Conservation (phyloP, 2,113 vertebrate species). For the Fulica atra region DNA sequence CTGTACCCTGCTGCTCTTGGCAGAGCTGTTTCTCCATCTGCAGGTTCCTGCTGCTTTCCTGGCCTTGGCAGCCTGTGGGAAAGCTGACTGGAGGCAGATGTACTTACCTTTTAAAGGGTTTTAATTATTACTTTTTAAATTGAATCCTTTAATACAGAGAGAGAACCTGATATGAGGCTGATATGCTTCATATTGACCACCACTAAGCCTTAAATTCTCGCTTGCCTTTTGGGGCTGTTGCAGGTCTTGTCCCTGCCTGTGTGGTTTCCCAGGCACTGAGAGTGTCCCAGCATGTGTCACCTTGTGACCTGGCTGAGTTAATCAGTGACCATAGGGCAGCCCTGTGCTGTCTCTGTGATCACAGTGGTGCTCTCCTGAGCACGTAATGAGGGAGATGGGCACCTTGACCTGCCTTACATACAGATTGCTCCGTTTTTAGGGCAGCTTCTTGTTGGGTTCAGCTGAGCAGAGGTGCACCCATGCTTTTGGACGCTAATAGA, state of each 20-base stretch:
- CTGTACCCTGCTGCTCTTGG: neutral
- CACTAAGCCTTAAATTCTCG: neutral
- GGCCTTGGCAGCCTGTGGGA: neutral
- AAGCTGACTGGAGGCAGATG: accelerated
- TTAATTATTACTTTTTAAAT: neutral
- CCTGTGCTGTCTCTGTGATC: neutral
- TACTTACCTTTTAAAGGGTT: neutral
- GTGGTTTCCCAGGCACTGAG: accelerated
- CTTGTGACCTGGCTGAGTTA: neutral
- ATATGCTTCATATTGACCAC: neutral
- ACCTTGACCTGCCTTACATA: neutral
- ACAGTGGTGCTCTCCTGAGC: neutral
- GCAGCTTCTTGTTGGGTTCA: neutral
- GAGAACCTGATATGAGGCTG: neutral
- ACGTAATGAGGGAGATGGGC: neutral
- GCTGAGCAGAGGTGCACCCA: neutral
- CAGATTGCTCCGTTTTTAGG: neutral
- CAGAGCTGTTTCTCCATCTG: neutral
- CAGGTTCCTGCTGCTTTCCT: neutral
- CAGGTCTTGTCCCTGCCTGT: neutral
- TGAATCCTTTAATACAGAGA: neutral
- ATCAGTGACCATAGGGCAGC: constrained; percentile 24
- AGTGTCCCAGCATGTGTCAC: accelerated
- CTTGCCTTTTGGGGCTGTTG: neutral
- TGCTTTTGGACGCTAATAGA: neutral